Evolutionary conservation across 2,888 invertebrate species (phyloP).

Genomic region (Petrophora chlorosata): DNA sequence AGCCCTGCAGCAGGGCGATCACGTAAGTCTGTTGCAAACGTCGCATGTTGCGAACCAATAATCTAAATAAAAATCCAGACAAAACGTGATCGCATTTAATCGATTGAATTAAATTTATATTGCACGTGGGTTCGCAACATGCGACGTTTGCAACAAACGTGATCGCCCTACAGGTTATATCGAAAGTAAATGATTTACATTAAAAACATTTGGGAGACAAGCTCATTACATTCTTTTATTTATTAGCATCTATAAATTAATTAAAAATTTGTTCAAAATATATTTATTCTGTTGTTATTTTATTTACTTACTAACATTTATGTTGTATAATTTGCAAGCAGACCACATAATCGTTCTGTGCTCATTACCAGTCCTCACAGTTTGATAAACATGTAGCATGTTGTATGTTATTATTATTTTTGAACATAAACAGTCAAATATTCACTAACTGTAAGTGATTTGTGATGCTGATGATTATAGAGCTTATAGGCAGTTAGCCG

Average conservation of each 20-base stretch:
- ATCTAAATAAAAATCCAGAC: too few species aligned
- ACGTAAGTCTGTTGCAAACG: too few species aligned
- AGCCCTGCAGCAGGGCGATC: too few species aligned
- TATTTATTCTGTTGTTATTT: conserved; percentile 1
- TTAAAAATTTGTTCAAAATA: background rate
- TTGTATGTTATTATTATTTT: background rate
- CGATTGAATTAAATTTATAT: too few species aligned
- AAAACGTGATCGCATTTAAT: too few species aligned
- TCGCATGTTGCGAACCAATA: too few species aligned
- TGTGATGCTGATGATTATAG: conserved; percentile 16
- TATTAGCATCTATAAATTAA: conserved; percentile 6
- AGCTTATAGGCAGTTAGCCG: conserved; percentile 23
- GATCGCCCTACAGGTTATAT: too few species aligned
- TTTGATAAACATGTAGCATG: background rate
- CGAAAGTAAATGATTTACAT: too few species aligned
- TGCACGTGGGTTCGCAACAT: too few species aligned
- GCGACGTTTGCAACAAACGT: too few species aligned
- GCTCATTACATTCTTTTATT: too few species aligned
- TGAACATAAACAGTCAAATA: background rate
- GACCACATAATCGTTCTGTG: background rate
- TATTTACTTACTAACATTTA: background rate
- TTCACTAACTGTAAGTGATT: conserved; percentile 9
- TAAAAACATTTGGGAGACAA: too few species aligned
- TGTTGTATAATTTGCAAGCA: conserved; percentile 4
- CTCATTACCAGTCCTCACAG: conserved; percentile 4